Evolutionary conservation across 2,797 vertebrate genomes (phyloP), one percentile per base, ranked within the genome.

Genomic region (Tapirus indicus): DNA sequence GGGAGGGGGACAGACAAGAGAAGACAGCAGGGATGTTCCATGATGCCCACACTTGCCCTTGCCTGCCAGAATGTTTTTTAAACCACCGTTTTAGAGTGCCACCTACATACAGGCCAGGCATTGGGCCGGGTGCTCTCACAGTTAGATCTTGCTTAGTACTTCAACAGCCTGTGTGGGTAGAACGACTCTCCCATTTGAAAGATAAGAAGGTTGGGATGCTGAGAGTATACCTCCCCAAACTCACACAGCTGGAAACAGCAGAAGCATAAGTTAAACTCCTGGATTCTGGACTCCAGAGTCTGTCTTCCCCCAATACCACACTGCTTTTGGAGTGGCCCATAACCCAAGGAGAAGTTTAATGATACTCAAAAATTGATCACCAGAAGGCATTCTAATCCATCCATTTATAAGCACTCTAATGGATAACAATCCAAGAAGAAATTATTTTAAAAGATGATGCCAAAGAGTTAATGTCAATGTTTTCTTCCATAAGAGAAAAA

Each of bases 381-480:
- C 75, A 7, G 62, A 21, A 64, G 20, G 29, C 23, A 14, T 60
- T 66, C 66, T 38, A 18, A 0, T 6, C 1, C 47, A 13, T 56
- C 56, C 21, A 1, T 20, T n/a, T 13, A 6, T 27, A 47, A 95
- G 97, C 96, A 92, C 92, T 64, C 52, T 72, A 23, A 4, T 17
- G 85, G 88, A 32, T 23, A 60, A 20, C 3, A 12, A 27, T 47
- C 75, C 58, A 74, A 75, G 89, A 78, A 95, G 85, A 88, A 92
- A 83, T 74, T 44, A 11, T 71, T 95, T 80, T 56, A 44, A 71
- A 94, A 77, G 88, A 74, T 54, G 90, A 84, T 97, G 88, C 98
- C 97, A 97, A 98, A 98, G 98, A 98, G 66, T 80, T 96, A 35
- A 78, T 92, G 93, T 90, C 89, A 38, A 16, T 82, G 75, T 75